Evolutionary conservation across 64 coral and sea anemone species (phyloP), one percentile per base, ranked within the genome.

Genomic region (Astreopora myriophthalma): DNA sequence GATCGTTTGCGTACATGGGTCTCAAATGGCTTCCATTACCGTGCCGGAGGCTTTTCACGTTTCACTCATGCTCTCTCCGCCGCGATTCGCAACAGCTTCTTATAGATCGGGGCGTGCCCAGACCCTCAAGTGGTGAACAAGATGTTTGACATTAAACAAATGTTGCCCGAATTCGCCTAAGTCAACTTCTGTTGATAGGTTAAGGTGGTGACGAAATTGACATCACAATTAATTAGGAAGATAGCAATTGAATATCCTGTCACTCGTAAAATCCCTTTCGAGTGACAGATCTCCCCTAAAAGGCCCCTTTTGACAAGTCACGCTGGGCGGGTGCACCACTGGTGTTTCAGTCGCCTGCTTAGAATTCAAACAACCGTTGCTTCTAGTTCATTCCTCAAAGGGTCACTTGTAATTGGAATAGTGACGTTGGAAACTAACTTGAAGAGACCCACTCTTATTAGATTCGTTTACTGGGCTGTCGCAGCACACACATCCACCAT

Each of bases 61-160:
- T 76, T 75, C 92, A 91, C 86, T 96, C 91, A 96, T 94, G 73
- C 87, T 90, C 57, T 76, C 72, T 89, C 91, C 73, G 91, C 73
- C 79, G 71, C 70, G 77, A 57, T 64, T 83, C 79, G 57, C 57
- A 83, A 89, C 74, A 91, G 74, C 89, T 91, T 85, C 90, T 76
- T 81, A 93, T 87, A 96, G 83, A 68, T 96, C 63, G 85, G 91
- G 91, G 91, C 86, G 91, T 96, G 95, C 86, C 91, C 34, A 90
- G 87, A 73, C 95, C 88, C 95, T 96, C 92, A 46, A 96, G 69
- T 96, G 48, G 73, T 94, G 95, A 96, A 96, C 91, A 96, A 96
- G 95, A 89, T 96, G 91, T 96, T 96, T 96, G 95, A 96, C 95
- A 93, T 87, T 94, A 96, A 96, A 93, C 95, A 96, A 96, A 96